phyloP scores from a whole-genome alignment of 2,888 invertebrate species.

The Eristalinus sepulchralis region DNA sequence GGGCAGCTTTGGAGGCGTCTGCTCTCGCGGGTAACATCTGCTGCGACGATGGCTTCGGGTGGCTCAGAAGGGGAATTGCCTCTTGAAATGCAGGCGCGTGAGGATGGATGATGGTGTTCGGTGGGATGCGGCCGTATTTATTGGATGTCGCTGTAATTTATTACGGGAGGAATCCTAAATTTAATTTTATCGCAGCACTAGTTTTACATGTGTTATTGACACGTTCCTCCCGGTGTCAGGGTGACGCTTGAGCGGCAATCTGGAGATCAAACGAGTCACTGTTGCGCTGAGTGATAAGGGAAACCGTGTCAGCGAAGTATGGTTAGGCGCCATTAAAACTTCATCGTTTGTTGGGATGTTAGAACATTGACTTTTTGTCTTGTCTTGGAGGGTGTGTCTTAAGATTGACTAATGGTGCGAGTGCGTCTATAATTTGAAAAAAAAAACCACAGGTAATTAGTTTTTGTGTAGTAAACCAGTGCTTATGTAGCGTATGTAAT shows the following conservation, averaged over 20 bases:
- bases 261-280: neutral
- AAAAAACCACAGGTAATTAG: too few species aligned
- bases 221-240: neutral
- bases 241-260: neutral
- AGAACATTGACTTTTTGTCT: neutral
- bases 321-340: neutral
- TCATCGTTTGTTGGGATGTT: neutral
- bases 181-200: constrained; percentile 1
- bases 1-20: neutral
- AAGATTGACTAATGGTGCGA: neutral
- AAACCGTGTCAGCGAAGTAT: neutral
- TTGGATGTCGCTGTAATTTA: constrained; percentile 1
- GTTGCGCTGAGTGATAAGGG: neutral
- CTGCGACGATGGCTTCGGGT: neutral
- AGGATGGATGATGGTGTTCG: neutral
- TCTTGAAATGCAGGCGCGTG: neutral
- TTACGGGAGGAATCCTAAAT: neutral
- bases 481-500: too few species aligned
- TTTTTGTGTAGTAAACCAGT: too few species aligned
- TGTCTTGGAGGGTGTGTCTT: neutral
- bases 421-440: neutral
- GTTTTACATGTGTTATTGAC: neutral
- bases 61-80: neutral
- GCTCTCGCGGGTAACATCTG: neutral
- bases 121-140: neutral